Base-by-base conservation (phyloP, 2,113 vertebrate species). In the Cricetomys ansorgei region DNA sequence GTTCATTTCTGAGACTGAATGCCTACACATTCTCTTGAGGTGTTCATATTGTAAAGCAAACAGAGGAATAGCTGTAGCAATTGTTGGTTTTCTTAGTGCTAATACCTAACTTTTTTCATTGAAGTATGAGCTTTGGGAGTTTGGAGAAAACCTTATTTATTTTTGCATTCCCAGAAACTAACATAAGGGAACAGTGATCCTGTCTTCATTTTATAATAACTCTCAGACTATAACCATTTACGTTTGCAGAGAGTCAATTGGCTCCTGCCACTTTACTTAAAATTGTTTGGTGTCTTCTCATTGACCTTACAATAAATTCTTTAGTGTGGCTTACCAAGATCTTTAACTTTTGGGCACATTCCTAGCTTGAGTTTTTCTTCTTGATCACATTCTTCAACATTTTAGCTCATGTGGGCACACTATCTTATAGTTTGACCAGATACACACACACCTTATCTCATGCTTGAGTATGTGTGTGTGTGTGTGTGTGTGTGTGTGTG, bases 1-100 rank as follows among this genome's bases (percentile, higher is more conserved):
- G 13, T 72, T 91, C 80, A 43, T n/a, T 95, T 93, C 59, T 94
- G 64, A 89, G 55, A 77, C 25, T 69, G 37, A 77, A 48, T 53
- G 5, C 12, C 17, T 53, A 85, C 43, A 84, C 13, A 50, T 77
- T 6, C 50, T 80, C 2, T 64, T 81, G 73, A 95, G 7, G 59
- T 2, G 45, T 31, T 79, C 1, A 3, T 77, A 43, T 55, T 87
- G 43, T 43, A 92, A 83, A 65, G 55, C 43, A 93, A 88, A 92
- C 43, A 34, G 15, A 27, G 83, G 55, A 64, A 13, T 8, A 87
- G 7, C 45, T 86, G 0, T 25, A 57, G 6, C 31, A 59, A n/a
- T 87, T 92, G 15, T 57, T 75, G 16, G 2, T 79, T 81, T 5
- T 92, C 40, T 86, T 76, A 87, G 16, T 70, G 27, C 65, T 75